Evolutionary conservation across 2,888 invertebrate genomes (phyloP), one percentile per base, ranked within the genome.

Genomic region (Dasysyrphus albostriatus): DNA sequence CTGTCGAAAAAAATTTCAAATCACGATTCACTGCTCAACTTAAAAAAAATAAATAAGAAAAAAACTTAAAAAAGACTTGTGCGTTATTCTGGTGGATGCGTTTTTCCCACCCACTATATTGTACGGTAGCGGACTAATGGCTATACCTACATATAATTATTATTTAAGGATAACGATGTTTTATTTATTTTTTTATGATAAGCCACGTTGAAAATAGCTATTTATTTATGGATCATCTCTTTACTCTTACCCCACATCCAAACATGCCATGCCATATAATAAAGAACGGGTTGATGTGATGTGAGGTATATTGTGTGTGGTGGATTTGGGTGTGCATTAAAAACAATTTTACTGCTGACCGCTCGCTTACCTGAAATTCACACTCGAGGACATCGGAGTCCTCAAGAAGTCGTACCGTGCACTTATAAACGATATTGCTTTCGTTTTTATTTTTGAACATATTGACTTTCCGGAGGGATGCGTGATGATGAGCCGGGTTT

Each of bases 311-410:
- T 3, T 24, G 24, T 47, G 16, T 49, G 19, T 44, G 58, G 42
- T 61, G 61, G 42, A 63, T 16, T 63, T 47, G 39, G 54, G 29
- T 61, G 75, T 80, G 84, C 65, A 72, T 69, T 84, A 59, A 84
- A 72, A 85, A 78, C 49, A 69, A 65, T 74, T 77, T 58, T 58
- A 81, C 56, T 78, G 80, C 65, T 76, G 76, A 79, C 80, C 83
- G 76, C 83, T 78, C 90, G 24, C 24, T 93, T 93, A 96, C 96
- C 95, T 97, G 97, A 94, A 97, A 98, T 95, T 98, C 98, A 93
- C 97, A 97, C 94, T 98, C 97, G 91, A 98, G 94, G 91, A 98
- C 96, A 94, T 98, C 98, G 89, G 96, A 96, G 94, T 98, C 98
- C 93, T 98, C 98, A 91, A 98, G 94, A 89, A 98, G 94, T 91